phyloP scores from a whole-genome alignment of 2,113 vertebrate species.

The Passer montanus region DNA sequence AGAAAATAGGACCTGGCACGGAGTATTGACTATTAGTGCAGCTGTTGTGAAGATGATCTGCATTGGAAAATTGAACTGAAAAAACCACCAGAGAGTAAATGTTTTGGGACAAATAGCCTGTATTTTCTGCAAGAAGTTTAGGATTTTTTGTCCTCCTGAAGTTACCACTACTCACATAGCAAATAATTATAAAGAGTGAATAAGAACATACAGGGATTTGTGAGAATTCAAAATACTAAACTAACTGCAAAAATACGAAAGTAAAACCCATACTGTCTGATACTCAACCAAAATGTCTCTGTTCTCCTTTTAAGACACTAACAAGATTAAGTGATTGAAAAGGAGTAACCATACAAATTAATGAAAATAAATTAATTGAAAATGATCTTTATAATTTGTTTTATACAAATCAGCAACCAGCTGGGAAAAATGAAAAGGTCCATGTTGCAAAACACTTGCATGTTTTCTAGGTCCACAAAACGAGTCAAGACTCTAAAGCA shows the following conservation, averaged over 20 bases:
- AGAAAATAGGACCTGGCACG: constrained; percentile 60
- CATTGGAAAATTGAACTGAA: constrained; percentile 20
- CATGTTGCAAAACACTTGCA: neutral
- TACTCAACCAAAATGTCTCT: neutral
- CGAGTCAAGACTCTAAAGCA: neutral
- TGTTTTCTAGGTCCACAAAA: neutral
- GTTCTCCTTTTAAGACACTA: neutral
- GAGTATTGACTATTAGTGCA: constrained; percentile 59
- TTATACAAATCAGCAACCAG: neutral
- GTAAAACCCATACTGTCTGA: neutral
- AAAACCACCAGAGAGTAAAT: neutral
- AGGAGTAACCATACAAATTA: neutral
- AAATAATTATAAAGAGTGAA: neutral
- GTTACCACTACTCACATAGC: neutral
- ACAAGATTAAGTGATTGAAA: neutral
- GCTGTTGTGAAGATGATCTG: constrained; percentile 46
- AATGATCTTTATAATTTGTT: neutral
- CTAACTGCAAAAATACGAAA: neutral
- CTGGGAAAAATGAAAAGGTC: neutral
- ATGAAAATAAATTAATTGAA: neutral
- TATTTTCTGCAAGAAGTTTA: constrained; percentile 2
- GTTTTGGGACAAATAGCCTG: neutral
- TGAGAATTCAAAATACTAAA: neutral
- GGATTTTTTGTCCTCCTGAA: neutral
- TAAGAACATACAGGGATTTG: neutral